A percentile compares a stretch with the other conserved stretches of the same genome.
These are phyloP conservation scores for Bombus sylvicola DNA, from an alignment of 1,140 invertebrate genomes.

Conservation along the genomic window DNA sequence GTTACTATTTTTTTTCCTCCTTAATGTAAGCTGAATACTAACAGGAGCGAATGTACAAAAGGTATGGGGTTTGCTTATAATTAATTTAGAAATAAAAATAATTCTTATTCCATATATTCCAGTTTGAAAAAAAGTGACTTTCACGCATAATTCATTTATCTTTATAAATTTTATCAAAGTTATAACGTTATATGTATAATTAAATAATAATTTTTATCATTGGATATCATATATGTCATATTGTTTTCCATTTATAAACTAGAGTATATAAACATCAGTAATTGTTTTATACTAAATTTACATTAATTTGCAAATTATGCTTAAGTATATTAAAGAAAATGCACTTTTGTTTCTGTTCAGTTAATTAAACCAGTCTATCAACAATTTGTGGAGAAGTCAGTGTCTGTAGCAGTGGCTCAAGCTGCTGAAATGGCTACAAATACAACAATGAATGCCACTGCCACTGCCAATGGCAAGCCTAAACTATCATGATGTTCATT, in stretches of 20 bases:
- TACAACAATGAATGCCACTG: conserved; percentile 80
- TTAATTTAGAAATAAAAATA: conserved; percentile 48
- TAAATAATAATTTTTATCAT: background rate
- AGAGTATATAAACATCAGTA: conserved; percentile 10
- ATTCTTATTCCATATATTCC: conserved; percentile 8
- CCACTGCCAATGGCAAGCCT: conserved; percentile 84
- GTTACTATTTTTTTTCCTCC: conserved; percentile 51
- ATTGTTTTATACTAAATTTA: background rate
- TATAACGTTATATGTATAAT: background rate
- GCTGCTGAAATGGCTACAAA: conserved; percentile 86
- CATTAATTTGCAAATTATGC: background rate
- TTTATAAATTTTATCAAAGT: background rate
- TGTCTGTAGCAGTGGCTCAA: conserved; percentile 89
- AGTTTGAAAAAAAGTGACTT: background rate
- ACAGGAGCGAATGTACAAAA: conserved; percentile 73
- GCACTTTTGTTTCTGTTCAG: conserved; percentile 82
- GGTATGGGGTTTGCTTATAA: conserved; percentile 72
- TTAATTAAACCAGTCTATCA: conserved; percentile 91
- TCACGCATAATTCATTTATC: background rate
- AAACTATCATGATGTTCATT: conserved; percentile 83
- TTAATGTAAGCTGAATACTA: conserved; percentile 73
- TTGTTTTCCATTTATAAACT: background rate
- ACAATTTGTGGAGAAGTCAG: conserved; percentile 89
- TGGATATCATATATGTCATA: background rate
- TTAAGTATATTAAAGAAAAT: conserved; percentile 29